Base-by-base conservation (phyloP, 2,888 invertebrate genomes). In the Spisula subtruncata region DNA sequence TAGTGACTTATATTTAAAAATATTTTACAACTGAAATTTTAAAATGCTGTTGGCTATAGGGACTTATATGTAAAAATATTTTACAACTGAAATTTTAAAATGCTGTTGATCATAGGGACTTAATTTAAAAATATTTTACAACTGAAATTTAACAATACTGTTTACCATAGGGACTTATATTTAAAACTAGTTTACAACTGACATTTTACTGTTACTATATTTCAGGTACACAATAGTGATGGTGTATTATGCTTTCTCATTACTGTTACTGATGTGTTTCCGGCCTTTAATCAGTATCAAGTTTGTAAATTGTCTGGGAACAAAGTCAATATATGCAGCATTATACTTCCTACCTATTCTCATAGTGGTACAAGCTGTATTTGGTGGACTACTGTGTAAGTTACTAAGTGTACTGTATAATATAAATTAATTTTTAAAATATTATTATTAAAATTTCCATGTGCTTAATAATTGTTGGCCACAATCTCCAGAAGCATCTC, bases 301-400 rank as follows among this genome's bases (percentile, higher is more conserved):
- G 97, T 83, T 96, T 88, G 95, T 95, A 16, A 95, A 95, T 20
- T 93, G 94, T 41, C 94, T 94, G 80, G 97, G 97, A 18, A 96
- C 96, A 54, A 96, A 95, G 86, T 98, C 99, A 0, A 98, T 99
- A 91, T 99, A 99, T 97, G 98, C 98, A 84, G 99, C 99, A 0
- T 97, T 99, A 92, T 99, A 99, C 96, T 99, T 99, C 96, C 98
- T 99, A 93, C 99, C 99, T 0, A 98, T 98, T 93, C 97, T 99
- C 32, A 98, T 98, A 0, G 97, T 99, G 0, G 97, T 98, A 54
- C 99, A 99, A 96, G 98, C 99, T 1, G 97, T 99, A 32, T 98
- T 98, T 89, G 99, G 98, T 90, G 99, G 99, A 82, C 97, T 99
- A 84, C 98, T 99, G 95, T 99, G 99, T 97, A 95, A n/a, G n/a